phyloP scores from a whole-genome alignment of 2,888 invertebrate genomes.

The Operophtera brumata region DNA sequence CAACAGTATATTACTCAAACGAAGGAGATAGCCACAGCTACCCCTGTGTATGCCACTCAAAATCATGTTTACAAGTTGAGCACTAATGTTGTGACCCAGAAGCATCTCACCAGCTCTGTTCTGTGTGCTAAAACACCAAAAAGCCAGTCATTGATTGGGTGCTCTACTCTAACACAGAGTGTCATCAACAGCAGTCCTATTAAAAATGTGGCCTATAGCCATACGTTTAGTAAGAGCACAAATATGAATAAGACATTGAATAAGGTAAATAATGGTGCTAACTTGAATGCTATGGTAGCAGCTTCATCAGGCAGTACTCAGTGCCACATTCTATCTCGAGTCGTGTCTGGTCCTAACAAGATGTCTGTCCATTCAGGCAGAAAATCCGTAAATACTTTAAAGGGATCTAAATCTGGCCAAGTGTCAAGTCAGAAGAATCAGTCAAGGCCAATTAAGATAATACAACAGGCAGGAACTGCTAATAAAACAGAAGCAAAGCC shows the following conservation, averaged over 20 bases:
- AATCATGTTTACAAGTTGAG: constrained; percentile 73
- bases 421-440: constrained; percentile 64
- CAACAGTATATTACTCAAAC: constrained; percentile 64
- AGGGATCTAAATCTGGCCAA: constrained; percentile 66
- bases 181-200: constrained; percentile 65
- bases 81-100: constrained; percentile 62
- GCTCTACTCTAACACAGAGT: constrained; percentile 59
- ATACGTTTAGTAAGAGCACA: constrained; percentile 69
- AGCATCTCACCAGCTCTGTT: constrained; percentile 67
- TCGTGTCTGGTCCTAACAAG: constrained; percentile 75
- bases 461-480: constrained; percentile 70
- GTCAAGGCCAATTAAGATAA: constrained; percentile 79
- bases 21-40: constrained; percentile 60
- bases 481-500: constrained; percentile 68
- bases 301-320: constrained; percentile 68
- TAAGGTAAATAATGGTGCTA: constrained; percentile 76
- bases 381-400: constrained; percentile 65
- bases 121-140: constrained; percentile 67
- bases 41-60: constrained; percentile 66
- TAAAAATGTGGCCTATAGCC: constrained; percentile 71
- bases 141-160: constrained; percentile 69
- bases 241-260: constrained; percentile 66
- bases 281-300: constrained; percentile 70
- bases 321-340: constrained; percentile 73
- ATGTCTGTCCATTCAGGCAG: constrained; percentile 74